phyloP scores from a whole-genome alignment of 2,888 invertebrate species.

The Chrysina gloriosa region DNA sequence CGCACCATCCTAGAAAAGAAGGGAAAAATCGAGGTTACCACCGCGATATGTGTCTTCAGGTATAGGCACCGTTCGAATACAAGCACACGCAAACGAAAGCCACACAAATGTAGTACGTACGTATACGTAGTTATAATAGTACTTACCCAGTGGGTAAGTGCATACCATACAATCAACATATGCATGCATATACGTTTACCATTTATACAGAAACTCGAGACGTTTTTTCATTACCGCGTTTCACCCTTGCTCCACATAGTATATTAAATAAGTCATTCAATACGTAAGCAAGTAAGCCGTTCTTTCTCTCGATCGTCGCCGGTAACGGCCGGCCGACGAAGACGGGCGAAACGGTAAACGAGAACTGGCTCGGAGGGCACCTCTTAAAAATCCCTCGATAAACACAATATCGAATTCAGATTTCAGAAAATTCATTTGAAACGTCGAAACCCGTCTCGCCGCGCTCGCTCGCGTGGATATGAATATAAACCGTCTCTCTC shows the following conservation, averaged over 20 bases:
- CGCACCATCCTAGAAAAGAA: too few species aligned
- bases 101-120: too few species aligned
- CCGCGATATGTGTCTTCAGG: too few species aligned
- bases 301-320: background rate
- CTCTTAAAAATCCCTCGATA: slow-evolving; percentile 20
- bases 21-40: too few species aligned
- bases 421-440: slow-evolving; percentile 31
- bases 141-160: too few species aligned
- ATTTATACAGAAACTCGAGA: slow-evolving; percentile 31
- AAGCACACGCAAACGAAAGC: too few species aligned
- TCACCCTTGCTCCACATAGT: slow-evolving; percentile 39
- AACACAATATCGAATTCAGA: slow-evolving; percentile 39
- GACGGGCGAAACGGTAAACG: background rate
- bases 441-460: background rate
- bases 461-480: background rate
- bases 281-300: background rate
- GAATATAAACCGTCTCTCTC: background rate
- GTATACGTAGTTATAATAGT: too few species aligned
- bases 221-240: slow-evolving; percentile 28
- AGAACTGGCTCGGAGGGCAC: background rate
- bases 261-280: slow-evolving; percentile 17
- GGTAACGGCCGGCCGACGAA: background rate
- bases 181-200: background rate
- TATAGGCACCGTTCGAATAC: too few species aligned
- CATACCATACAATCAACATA: too few species aligned